Conservation (phyloP, 2,888 invertebrate species). For the Drosophila multiciliata region DNA sequence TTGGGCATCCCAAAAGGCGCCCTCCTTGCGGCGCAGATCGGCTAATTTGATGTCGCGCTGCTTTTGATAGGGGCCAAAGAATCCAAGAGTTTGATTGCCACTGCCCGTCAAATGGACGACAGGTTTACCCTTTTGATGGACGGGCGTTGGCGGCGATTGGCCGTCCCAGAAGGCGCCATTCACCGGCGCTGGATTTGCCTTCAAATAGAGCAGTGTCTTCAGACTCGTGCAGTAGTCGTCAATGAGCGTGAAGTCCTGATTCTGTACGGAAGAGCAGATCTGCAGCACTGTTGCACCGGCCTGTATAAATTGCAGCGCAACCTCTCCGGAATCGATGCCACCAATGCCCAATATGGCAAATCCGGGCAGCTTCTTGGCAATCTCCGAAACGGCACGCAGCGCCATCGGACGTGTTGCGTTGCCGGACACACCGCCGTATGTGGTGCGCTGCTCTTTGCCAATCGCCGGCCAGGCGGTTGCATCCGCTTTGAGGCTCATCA, state of each 20-base stretch:
- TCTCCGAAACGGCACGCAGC: constrained; percentile 94
- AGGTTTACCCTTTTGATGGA: constrained; percentile 97
- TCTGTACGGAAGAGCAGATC: constrained; percentile 98
- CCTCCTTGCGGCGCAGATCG: constrained; percentile 85
- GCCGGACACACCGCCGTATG: constrained; percentile 97
- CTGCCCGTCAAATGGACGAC: constrained; percentile 88
- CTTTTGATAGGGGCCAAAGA: constrained; percentile 94
- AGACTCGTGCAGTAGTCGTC: constrained; percentile 97
- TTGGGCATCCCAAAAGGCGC: constrained; percentile 85
- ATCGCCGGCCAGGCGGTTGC: constrained; percentile 97
- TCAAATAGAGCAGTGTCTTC: constrained; percentile 93
- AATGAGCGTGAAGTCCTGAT: constrained; percentile 98
- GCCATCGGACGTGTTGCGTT: constrained; percentile 98
- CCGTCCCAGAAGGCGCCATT: constrained; percentile 92
- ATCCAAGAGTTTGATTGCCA: constrained; percentile 90
- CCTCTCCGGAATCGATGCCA: constrained; percentile 98
- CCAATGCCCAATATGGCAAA: constrained; percentile 98
- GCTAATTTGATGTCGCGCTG: constrained; percentile 89
- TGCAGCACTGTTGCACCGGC: constrained; percentile 97
- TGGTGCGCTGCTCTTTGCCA: constrained; percentile 91
- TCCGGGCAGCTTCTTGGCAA: constrained; percentile 92
- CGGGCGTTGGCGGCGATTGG: constrained; percentile 95
- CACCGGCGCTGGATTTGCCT: constrained; percentile 87
- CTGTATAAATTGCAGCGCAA: constrained; percentile 96
- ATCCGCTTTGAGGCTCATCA: constrained; percentile 94